Conservation (phyloP, 2,888 invertebrate species). For the Plebejus melissa region DNA sequence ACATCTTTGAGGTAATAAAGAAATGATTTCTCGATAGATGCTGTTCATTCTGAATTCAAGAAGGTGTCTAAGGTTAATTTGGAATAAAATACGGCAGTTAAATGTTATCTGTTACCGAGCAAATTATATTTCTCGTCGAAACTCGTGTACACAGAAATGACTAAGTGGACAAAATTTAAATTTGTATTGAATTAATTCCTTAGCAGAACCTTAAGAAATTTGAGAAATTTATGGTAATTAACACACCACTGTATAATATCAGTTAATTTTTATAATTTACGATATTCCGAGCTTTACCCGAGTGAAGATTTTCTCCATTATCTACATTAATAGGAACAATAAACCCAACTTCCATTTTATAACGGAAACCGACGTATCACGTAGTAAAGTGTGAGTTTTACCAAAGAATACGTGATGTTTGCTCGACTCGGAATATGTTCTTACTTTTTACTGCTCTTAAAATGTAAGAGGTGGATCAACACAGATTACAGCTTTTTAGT, state of each 20-base stretch:
- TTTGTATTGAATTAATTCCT: constrained; percentile 4
- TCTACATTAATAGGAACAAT: constrained; percentile 31
- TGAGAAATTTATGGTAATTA: constrained; percentile 1
- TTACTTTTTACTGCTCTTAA: constrained; percentile 16
- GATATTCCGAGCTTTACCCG: background rate
- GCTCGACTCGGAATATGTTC: constrained; percentile 11
- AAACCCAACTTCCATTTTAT: constrained; percentile 14
- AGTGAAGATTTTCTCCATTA: constrained; percentile 24
- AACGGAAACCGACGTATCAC: constrained; percentile 11
- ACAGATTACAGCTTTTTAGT: constrained; percentile 22
- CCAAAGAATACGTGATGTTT: constrained; percentile 17
- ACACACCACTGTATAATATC: background rate
- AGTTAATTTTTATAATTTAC: background rate
- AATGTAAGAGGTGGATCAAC: constrained; percentile 13
- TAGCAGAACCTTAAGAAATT: background rate
- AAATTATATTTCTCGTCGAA: background rate
- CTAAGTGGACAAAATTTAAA: constrained; percentile 8
- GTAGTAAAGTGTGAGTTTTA: constrained; percentile 12
- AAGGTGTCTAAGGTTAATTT: background rate
- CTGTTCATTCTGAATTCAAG: background rate
- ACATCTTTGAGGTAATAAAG: too few relatives aligned
- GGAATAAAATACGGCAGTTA: background rate
- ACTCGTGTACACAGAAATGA: constrained; percentile 10
- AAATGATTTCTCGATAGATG: too few relatives aligned
- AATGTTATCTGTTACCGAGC: background rate